Percentiles rank a stretch among this genome's conserved stretches.
Conservation (phyloP, 2,888 invertebrate genomes). For the Branchipolynoe longqiensis region DNA sequence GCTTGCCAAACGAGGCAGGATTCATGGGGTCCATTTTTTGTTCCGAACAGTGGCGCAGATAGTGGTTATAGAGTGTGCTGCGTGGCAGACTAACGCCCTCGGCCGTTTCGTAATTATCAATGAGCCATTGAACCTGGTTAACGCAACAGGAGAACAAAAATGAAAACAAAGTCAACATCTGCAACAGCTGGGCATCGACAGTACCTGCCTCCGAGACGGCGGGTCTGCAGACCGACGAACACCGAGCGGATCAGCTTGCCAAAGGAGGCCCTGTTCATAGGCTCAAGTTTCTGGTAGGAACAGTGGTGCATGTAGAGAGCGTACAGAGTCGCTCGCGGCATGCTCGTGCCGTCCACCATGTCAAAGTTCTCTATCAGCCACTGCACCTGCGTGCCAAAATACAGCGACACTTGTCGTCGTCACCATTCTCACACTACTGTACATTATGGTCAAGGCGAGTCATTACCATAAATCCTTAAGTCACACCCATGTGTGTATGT, state of each 20-base stretch:
- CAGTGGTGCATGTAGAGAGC: conserved; percentile 97
- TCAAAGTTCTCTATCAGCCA: conserved; percentile 98
- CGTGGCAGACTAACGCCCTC: conserved; percentile 96
- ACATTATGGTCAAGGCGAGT: neutral
- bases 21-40: conserved; percentile 98
- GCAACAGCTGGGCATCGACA: conserved; percentile 2
- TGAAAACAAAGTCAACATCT: conserved; percentile 40
- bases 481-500: neutral
- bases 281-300: conserved; percentile 90
- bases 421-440: neutral
- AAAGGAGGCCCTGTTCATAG: conserved; percentile 98
- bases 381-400: conserved; percentile 49
- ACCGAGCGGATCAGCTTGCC: conserved; percentile 98
- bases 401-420: too few species aligned
- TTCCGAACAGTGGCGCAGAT: conserved; percentile 93
- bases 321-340: conserved; percentile 96
- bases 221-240: conserved; percentile 94
- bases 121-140: conserved; percentile 87
- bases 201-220: conserved; percentile 90
- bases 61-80: conserved; percentile 97
- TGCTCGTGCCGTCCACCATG: conserved; percentile 93
- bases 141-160: conserved; percentile 12
- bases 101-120: conserved; percentile 98
- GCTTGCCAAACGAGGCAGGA: conserved; percentile 99
- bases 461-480: neutral